Percentiles rank a stretch among this genome's conserved stretches.
Evolutionary conservation across 2,113 vertebrate genomes (phyloP).

Genomic region (Labeo catla): DNA sequence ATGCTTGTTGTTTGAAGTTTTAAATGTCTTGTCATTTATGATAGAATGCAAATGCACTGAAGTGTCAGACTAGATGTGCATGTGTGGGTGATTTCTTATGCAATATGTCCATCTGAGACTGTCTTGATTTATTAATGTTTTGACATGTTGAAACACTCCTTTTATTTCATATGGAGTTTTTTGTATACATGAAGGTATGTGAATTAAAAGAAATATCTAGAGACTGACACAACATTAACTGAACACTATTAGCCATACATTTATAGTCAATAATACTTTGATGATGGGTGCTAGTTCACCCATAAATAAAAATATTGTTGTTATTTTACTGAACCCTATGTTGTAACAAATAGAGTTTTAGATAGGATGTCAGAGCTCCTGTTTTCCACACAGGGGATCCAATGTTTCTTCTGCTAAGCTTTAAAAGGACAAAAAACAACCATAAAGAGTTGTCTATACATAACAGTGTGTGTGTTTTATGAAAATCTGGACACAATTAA

Average conservation of each 20-base stretch:
- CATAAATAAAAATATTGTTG: not conserved
- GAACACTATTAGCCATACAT: not conserved
- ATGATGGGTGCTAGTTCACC: not conserved
- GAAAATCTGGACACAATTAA: not conserved
- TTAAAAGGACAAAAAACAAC: no score
- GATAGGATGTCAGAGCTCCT: not conserved
- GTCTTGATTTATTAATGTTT: not conserved
- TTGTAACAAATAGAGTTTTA: not conserved
- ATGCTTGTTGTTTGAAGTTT: not conserved
- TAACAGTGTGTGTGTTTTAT: no score
- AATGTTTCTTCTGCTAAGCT: no score
- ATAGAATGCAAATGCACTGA: slow-evolving; percentile 26
- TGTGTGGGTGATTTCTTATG: slow-evolving; percentile 28
- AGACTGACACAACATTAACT: not conserved
- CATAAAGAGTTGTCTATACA: no score
- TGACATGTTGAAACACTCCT: not conserved
- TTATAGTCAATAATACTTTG: not conserved
- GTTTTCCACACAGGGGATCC: no score
- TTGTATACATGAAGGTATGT: no score
- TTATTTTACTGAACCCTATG: not conserved
- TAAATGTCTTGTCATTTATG: slow-evolving; percentile 27
- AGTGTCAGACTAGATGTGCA: not conserved
- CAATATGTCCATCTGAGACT: not conserved
- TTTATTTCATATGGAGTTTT: not conserved
- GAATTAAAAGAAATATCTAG: not conserved